Conservation (phyloP, 1,140 invertebrate genomes). For the Phortica variegata region DNA sequence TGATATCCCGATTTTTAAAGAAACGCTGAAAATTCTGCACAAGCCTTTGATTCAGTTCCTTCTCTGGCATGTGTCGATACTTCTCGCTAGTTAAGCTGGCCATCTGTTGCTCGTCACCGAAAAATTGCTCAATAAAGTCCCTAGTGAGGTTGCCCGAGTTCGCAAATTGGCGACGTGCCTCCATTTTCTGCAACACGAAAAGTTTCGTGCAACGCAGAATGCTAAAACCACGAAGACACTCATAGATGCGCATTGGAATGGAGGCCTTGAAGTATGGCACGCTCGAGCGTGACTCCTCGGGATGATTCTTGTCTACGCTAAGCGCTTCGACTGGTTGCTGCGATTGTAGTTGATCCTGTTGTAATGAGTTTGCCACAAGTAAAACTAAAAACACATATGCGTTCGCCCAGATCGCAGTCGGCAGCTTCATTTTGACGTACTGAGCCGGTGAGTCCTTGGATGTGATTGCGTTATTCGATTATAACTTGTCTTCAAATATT, state of each 20-base stretch:
- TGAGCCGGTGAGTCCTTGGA: too few species aligned
- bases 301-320: constrained; percentile 27
- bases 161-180: constrained; percentile 29
- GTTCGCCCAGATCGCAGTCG: too few species aligned
- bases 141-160: constrained; percentile 43
- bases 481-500: too few species aligned
- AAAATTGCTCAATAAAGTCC: constrained; percentile 52
- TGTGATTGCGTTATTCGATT: too few species aligned
- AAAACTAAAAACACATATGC: too few species aligned
- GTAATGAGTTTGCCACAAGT: too few species aligned
- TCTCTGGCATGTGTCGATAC: constrained; percentile 40
- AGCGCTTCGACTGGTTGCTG: neutral
- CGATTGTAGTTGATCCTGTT: too few species aligned
- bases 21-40: constrained; percentile 46
- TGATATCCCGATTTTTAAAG: constrained; percentile 53
- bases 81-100: constrained; percentile 37
- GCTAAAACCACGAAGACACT: constrained; percentile 37
- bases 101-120: constrained; percentile 38
- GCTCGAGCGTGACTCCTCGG: constrained; percentile 17
- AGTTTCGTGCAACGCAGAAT: constrained; percentile 53
- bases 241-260: constrained; percentile 50
- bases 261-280: constrained; percentile 48
- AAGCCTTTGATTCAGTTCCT: constrained; percentile 43
- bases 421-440: too few species aligned
- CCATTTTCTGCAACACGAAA: constrained; percentile 51